These are phyloP conservation scores for Nycteola revayana DNA, from an alignment of 2,888 invertebrate species.

Conservation along the genomic window DNA sequence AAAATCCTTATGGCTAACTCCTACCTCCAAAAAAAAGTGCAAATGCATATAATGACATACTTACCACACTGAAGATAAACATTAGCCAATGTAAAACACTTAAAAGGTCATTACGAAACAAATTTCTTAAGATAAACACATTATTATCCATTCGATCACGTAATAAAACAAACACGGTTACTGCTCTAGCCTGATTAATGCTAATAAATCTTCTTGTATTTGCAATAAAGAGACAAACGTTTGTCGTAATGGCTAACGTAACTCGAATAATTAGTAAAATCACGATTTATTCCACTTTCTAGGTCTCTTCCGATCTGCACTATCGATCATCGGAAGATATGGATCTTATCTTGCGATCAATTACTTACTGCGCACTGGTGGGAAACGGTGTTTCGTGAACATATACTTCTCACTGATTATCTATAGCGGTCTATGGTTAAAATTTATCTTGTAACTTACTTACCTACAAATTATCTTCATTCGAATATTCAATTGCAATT, in stretches of 20 bases:
- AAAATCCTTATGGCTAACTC: background rate
- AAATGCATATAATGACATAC: conserved; percentile 8
- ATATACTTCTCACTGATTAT: conserved; percentile 30
- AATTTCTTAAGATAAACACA: conserved; percentile 58
- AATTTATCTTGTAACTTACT: conserved; percentile 1
- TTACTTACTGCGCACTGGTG: conserved; percentile 46
- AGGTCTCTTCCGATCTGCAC: conserved; percentile 61
- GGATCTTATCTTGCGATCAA: conserved; percentile 56
- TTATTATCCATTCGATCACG: conserved; percentile 56
- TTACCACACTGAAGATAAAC: conserved; percentile 26
- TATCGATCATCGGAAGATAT: conserved; percentile 69
- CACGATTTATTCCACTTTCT: conserved; percentile 74
- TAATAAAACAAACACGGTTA: conserved; percentile 60
- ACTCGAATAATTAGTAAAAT: conserved; percentile 72
- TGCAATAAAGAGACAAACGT: conserved; percentile 66
- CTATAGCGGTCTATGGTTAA: conserved; percentile 16
- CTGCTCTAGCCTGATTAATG: conserved; percentile 56
- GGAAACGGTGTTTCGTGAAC: conserved; percentile 46
- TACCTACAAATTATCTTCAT: no score
- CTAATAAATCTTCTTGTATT: conserved; percentile 64
- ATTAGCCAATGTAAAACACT: conserved; percentile 59
- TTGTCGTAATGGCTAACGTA: conserved; percentile 67
- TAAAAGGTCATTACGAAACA: conserved; percentile 56
- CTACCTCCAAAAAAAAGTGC: no score
- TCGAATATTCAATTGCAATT: no score